Evolutionary conservation across 2,113 vertebrate species (phyloP).

Genomic region (Spea multiplicata): DNA sequence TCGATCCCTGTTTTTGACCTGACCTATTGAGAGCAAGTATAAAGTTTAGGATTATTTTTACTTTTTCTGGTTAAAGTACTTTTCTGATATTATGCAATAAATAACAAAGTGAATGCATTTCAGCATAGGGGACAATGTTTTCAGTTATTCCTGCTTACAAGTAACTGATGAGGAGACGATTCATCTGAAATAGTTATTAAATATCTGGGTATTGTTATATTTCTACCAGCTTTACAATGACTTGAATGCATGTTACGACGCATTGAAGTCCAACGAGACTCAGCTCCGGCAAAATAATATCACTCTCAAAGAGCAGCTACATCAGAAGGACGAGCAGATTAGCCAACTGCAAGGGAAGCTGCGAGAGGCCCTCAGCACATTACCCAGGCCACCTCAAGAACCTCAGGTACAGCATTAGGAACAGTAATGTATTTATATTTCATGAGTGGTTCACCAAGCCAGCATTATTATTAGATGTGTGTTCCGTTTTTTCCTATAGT

Average conservation of each 20-base stretch:
- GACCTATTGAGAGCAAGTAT: too few relatives aligned
- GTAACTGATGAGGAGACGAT: background rate
- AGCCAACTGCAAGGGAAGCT: slow-evolving; percentile 73
- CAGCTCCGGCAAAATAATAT: slow-evolving; percentile 71
- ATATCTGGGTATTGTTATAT: slow-evolving; percentile 34
- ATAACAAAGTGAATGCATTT: too few relatives aligned
- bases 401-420: slow-evolving; percentile 51
- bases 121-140: background rate
- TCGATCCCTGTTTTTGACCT: too few relatives aligned
- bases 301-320: slow-evolving; percentile 71
- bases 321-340: slow-evolving; percentile 74
- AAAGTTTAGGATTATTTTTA: too few relatives aligned
- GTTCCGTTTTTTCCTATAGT: slow-evolving; percentile 31
- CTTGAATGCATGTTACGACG: slow-evolving; percentile 80
- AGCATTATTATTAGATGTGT: slow-evolving; percentile 32
- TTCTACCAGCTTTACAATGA: slow-evolving; percentile 80
- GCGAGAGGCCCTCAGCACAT: slow-evolving; percentile 55
- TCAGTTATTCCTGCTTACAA: background rate
- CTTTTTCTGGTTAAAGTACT: too few relatives aligned
- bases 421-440: slow-evolving; percentile 43
- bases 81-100: too few relatives aligned
- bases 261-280: slow-evolving; percentile 73
- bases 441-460: slow-evolving; percentile 42
- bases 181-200: background rate
- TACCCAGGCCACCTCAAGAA: slow-evolving; percentile 54